Base-by-base conservation (phyloP, 1,140 invertebrate genomes). In the Panulirus ornatus region DNA sequence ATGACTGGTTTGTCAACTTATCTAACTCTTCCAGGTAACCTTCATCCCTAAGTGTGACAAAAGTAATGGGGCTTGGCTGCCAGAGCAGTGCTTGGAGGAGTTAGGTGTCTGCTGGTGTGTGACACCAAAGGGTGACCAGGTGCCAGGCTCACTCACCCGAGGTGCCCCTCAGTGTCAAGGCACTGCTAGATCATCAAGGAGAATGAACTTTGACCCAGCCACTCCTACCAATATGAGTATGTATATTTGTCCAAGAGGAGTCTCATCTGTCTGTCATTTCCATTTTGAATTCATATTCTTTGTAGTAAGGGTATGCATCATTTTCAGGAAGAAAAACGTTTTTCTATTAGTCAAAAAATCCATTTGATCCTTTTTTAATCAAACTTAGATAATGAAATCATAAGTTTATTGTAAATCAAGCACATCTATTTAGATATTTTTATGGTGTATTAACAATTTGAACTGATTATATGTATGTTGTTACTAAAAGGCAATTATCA, bases 81-180 rank as follows among this genome's bases (percentile, higher is more conserved):
- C 96, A 0, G 95, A 97, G 2, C 97, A 98, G 93, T 98, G 97
- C 93, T 95, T 97, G 92, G 96, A 96, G 76, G 96, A 96, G 92
- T 95, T 97, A 88, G 96, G 95, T 6, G 96, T 98, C 0, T 97
- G 97, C 93, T 98, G 97, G 97, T 98, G 97, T 93, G 97, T 97
- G 0, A 96, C 96, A 90, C 95, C 95, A 19, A 95, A 96, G 91
- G 97, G 97, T 0, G 96, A 97, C 90, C 96, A 97, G 0, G 93
- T 97, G 0, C 97, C 97, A 93, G 97, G 97, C 0, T 96, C 96
- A 0, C 93, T 97, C 40, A 96, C 96, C 5, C 94, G 96, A n/a
- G 96, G 97, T 90, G 92, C 84, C 27, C 92, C 96, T 96, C 95
- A 95, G 34, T 97, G 97, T 92, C 97, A 90, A 38, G 85, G 79